phyloP scores from a whole-genome alignment of 2,113 vertebrate species.

The Arothron firmamentum region DNA sequence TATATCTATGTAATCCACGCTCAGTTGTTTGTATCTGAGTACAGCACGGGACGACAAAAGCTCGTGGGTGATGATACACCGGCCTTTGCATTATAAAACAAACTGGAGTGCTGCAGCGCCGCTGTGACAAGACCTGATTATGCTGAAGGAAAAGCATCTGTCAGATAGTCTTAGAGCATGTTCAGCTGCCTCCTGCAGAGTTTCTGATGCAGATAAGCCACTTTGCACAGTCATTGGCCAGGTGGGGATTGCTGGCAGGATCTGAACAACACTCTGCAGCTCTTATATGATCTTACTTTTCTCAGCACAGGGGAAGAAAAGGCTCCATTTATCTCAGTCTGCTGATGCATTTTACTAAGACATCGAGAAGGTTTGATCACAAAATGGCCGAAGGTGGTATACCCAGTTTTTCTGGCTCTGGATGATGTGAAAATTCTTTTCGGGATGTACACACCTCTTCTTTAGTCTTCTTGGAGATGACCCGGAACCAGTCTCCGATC shows the following conservation, averaged over 20 bases:
- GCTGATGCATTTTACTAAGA: not conserved
- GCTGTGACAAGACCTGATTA: not conserved
- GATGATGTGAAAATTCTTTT: no score
- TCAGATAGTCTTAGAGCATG: not conserved
- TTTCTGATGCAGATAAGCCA: not conserved
- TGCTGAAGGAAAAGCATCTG: not conserved
- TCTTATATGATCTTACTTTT: not conserved
- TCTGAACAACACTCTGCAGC: not conserved
- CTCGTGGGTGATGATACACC: not conserved
- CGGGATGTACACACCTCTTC: slow-evolving; percentile 83
- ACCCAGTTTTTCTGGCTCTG: no score
- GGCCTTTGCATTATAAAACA: not conserved
- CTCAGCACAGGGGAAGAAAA: not conserved
- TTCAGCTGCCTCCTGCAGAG: not conserved
- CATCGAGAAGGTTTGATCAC: not conserved
- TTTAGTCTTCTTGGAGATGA: slow-evolving; percentile 98
- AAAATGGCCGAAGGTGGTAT: no score
- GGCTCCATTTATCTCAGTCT: not conserved
- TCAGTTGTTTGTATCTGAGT: no score
- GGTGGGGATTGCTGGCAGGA: not conserved
- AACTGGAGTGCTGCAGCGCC: not conserved
- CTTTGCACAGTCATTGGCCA: not conserved
- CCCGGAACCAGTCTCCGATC: slow-evolving; percentile 98
- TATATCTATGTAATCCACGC: no score
- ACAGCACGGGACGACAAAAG: no score